Percentiles rank a stretch among this genome's conserved stretches.
Conservation (phyloP, 1,140 invertebrate genomes). For the Sycophaga agraensis region DNA sequence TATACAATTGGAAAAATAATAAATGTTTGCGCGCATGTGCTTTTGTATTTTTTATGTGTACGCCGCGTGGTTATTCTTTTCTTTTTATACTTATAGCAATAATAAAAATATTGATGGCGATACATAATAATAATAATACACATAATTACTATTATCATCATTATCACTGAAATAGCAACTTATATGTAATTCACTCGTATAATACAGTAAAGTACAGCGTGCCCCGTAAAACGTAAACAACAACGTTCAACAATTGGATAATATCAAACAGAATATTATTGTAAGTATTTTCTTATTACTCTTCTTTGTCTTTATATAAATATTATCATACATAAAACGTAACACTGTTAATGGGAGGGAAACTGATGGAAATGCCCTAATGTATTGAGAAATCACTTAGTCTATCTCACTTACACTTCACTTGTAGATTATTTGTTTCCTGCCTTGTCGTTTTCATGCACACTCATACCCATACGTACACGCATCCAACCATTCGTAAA, state of each 20-base stretch:
- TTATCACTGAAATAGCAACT: conserved; percentile 39
- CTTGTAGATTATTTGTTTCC: not conserved
- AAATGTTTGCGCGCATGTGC: conserved; percentile 18
- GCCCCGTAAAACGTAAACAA: conserved; percentile 56
- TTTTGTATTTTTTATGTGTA: conserved; percentile 10
- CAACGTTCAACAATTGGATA: conserved; percentile 56
- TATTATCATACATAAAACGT: conserved; percentile 55
- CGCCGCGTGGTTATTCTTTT: not conserved
- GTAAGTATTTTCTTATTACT: conserved; percentile 18
- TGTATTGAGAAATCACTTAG: conserved; percentile 23
- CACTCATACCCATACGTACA: not conserved
- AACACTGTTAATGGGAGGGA: conserved; percentile 47
- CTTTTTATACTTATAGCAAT: conserved; percentile 27
- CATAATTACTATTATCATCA: conserved; percentile 37
- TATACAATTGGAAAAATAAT: conserved; percentile 22
- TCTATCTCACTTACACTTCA: not conserved
- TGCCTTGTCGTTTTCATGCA: not conserved
- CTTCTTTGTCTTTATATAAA: conserved; percentile 36
- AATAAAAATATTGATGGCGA: conserved; percentile 34
- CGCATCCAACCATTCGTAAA: not conserved
- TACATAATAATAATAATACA: conserved; percentile 34
- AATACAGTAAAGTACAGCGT: conserved; percentile 57
- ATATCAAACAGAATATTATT: conserved; percentile 52
- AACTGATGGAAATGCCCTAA: conserved; percentile 41
- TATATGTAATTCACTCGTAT: conserved; percentile 42